These are phyloP conservation scores for Pseudochirops corinnae DNA, from an alignment of 2,797 vertebrate genomes.

Conservation along the genomic window DNA sequence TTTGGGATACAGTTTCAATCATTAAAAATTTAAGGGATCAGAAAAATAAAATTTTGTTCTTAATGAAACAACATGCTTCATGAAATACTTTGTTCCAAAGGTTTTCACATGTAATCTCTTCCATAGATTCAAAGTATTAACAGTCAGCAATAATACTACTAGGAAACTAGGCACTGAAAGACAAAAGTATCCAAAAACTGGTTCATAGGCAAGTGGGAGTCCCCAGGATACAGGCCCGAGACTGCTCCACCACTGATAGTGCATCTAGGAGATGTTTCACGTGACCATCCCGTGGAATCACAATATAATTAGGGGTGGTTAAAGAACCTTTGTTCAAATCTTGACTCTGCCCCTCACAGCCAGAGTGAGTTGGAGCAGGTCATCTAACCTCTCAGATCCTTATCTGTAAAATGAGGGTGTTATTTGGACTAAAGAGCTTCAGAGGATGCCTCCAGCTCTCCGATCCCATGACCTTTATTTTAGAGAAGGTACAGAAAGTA, in stretches of 20 bases:
- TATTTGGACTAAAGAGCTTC: not conserved
- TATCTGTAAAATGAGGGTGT: not conserved
- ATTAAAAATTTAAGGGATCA: conserved; percentile 43
- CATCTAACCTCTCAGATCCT: not conserved
- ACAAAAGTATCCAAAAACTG: conserved; percentile 34
- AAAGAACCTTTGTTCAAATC: not conserved
- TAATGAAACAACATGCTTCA: conserved; percentile 42
- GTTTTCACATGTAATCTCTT: conserved; percentile 29
- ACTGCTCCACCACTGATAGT: not conserved
- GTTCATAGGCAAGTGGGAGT: conserved; percentile 18
- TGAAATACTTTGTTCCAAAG: conserved; percentile 35
- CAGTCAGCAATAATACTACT: not conserved
- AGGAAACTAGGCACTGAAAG: conserved; percentile 35
- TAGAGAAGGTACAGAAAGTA: not conserved
- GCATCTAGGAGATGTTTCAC: not conserved
- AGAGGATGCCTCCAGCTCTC: not conserved
- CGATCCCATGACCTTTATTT: not conserved
- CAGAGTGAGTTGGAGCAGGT: not conserved
- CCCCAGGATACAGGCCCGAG: not conserved
- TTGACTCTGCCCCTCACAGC: not conserved
- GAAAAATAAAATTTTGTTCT: not conserved
- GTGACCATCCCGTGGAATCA: not conserved
- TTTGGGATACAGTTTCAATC: not conserved
- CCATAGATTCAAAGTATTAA: not conserved
- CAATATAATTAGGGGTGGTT: not conserved